phyloP scores from a whole-genome alignment of 2,797 vertebrate genomes.

The Malurus splendens region DNA sequence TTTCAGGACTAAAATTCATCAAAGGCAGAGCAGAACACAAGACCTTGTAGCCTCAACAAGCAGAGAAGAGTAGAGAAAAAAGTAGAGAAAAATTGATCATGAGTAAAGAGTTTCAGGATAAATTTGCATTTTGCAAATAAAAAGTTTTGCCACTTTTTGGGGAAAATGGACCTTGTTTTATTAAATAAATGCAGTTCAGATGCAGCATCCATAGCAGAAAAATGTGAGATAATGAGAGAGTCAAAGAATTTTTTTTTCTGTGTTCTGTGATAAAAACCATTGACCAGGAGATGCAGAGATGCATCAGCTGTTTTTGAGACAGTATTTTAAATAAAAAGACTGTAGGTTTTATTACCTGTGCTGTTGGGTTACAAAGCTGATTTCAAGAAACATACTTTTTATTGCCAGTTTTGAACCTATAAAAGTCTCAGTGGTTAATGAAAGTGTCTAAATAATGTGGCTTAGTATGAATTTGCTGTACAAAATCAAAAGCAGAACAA shows the following conservation, averaged over 20 bases:
- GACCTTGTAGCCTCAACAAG: background rate
- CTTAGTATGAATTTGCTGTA: background rate
- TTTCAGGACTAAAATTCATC: background rate
- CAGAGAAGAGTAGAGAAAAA: background rate
- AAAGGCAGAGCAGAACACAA: background rate
- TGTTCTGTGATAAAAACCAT: background rate
- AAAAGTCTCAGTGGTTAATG: slow-evolving; percentile 17
- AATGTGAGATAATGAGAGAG: background rate
- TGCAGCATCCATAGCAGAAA: background rate
- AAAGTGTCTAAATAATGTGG: slow-evolving; percentile 5
- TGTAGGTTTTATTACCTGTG: background rate
- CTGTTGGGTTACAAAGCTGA: background rate
- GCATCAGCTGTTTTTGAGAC: background rate
- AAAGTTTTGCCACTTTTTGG: accelerated
- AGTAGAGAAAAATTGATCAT: background rate
- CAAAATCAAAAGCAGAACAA: slow-evolving; percentile 27
- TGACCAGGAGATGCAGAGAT: background rate
- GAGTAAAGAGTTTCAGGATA: background rate
- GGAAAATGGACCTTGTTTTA: background rate
- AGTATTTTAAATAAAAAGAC: background rate
- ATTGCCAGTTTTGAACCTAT: slow-evolving; percentile 35
- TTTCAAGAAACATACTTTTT: slow-evolving; percentile 6
- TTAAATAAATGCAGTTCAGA: background rate
- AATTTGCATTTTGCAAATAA: background rate
- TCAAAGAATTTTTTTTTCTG: background rate